A percentile compares a stretch with the other conserved stretches of the same genome.
Conservation (phyloP, 1,140 invertebrate genomes). For the Hetaerina americana region DNA sequence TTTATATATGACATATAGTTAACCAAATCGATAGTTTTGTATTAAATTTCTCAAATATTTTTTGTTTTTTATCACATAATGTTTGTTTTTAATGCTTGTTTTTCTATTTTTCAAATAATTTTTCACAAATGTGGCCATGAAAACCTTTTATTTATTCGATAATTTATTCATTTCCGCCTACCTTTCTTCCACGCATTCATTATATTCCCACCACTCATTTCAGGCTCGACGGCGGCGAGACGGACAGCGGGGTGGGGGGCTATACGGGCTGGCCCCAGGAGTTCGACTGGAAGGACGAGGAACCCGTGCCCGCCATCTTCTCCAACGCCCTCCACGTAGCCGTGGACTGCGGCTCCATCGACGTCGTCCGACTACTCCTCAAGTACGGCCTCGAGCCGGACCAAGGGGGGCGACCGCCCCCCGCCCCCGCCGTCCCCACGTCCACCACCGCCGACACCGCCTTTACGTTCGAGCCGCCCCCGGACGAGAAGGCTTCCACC, state of each 20-base stretch:
- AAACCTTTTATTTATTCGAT: too few species aligned
- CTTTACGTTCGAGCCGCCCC: conserved; percentile 19
- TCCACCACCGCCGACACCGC: conserved; percentile 14
- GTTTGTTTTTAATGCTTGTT: too few species aligned
- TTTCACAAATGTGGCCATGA: too few species aligned
- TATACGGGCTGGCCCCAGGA: background rate
- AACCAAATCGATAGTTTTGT: too few species aligned
- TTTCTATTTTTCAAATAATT: too few species aligned
- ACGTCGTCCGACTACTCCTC: conserved; percentile 38
- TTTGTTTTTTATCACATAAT: too few species aligned
- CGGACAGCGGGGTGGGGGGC: conserved; percentile 17
- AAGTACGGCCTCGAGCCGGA: conserved; percentile 41
- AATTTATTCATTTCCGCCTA: too few species aligned
- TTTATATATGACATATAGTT: too few species aligned
- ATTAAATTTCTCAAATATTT: too few species aligned
- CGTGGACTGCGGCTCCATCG: conserved; percentile 38
- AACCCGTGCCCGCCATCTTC: conserved; percentile 26
- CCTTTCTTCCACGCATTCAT: too few species aligned
- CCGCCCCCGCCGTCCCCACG: conserved; percentile 18
- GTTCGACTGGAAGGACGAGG: conserved; percentile 4
- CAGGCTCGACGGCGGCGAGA: conserved; percentile 17
- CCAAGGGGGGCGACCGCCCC: conserved; percentile 27
- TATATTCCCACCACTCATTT: too few species aligned
- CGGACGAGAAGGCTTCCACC: conserved; percentile 15
- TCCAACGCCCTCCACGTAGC: conserved; percentile 42